Evolutionary conservation across 1,140 invertebrate genomes (phyloP).

Genomic region (Cydia pomonella): DNA sequence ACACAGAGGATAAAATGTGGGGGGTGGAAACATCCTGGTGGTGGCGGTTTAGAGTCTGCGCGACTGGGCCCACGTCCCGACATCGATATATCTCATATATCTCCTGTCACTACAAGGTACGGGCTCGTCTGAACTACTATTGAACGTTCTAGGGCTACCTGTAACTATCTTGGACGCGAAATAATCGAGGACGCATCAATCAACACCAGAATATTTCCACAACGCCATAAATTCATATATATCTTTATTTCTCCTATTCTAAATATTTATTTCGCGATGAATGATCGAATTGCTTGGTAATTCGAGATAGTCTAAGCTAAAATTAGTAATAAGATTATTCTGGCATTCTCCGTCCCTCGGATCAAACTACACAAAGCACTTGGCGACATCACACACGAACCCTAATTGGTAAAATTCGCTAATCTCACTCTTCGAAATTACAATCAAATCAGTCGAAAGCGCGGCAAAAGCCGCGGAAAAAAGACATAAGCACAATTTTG

Average conservation of each 20-base stretch:
- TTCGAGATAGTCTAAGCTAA: conserved; percentile 76
- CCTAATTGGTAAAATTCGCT: conserved; percentile 69
- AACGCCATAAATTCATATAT: conserved; percentile 68
- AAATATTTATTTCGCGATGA: conserved; percentile 78
- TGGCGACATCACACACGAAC: conserved; percentile 65
- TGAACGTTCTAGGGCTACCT: conserved; percentile 47
- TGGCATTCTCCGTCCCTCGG: conserved; percentile 61
- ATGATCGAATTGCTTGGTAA: conserved; percentile 80
- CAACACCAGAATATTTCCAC: conserved; percentile 54
- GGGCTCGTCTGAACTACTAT: conserved; percentile 29
- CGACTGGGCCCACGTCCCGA: conserved; percentile 53
- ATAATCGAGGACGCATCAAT: conserved; percentile 52
- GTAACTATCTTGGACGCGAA: conserved; percentile 62
- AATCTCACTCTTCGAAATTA: conserved; percentile 70
- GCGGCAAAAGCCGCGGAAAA: conserved; percentile 43
- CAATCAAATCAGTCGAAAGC: conserved; percentile 66
- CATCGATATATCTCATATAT: conserved; percentile 70
- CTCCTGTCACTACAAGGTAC: conserved; percentile 29
- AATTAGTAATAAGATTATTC: conserved; percentile 74
- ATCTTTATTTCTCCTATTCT: conserved; percentile 73
- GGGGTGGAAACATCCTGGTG: conserved; percentile 51
- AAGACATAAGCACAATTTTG: conserved; percentile 50
- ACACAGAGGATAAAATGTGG: conserved; percentile 74
- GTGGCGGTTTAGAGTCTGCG: conserved; percentile 66
- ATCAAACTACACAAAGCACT: conserved; percentile 67